Evolutionary conservation across 2,797 vertebrate genomes (phyloP).

Genomic region (Coregonus sp.): DNA sequence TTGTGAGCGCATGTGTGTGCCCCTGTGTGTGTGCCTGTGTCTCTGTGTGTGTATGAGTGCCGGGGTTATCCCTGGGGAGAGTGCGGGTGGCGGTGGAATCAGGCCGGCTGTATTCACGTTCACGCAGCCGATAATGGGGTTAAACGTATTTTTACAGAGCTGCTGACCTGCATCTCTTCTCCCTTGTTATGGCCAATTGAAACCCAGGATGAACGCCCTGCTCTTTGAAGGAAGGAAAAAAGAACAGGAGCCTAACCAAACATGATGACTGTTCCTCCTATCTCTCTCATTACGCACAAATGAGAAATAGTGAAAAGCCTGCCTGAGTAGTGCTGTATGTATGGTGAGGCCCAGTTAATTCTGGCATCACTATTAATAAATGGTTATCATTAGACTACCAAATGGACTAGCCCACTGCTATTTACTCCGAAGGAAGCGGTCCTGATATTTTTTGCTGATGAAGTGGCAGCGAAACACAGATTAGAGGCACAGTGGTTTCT

Average conservation of each 20-base stretch:
- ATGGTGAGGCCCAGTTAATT: conserved; percentile 33
- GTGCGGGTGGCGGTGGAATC: conserved; percentile 42
- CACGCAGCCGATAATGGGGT: conserved; percentile 59
- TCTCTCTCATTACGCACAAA: conserved; percentile 1
- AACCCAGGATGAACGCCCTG: conserved; percentile 28
- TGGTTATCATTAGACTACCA: conserved; percentile 52
- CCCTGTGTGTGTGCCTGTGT: conserved; percentile 26
- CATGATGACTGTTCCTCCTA: conserved; percentile 27
- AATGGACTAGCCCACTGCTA: conserved; percentile 49
- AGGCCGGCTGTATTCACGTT: conserved; percentile 48
- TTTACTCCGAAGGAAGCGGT: conserved; percentile 48
- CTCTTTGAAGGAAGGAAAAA: neutral
- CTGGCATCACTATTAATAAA: conserved; percentile 52
- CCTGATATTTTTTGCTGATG: conserved; percentile 56
- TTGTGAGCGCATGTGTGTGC: conserved; percentile 21
- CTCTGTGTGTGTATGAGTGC: conserved; percentile 14
- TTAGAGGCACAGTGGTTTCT: conserved; percentile 47
- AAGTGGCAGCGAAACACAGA: conserved; percentile 43
- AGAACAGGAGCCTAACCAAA: conserved; percentile 35
- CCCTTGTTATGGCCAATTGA: conserved; percentile 54
- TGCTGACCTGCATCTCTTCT: conserved; percentile 60
- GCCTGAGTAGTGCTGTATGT: conserved; percentile 15
- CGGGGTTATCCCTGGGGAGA: conserved; percentile 33
- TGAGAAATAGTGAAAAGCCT: neutral
- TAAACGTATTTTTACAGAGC: conserved; percentile 57